Evolutionary conservation across 23 tunicate species (phyloP), one percentile per base, ranked within the genome.

Genomic region (Halocynthia roretzi): DNA sequence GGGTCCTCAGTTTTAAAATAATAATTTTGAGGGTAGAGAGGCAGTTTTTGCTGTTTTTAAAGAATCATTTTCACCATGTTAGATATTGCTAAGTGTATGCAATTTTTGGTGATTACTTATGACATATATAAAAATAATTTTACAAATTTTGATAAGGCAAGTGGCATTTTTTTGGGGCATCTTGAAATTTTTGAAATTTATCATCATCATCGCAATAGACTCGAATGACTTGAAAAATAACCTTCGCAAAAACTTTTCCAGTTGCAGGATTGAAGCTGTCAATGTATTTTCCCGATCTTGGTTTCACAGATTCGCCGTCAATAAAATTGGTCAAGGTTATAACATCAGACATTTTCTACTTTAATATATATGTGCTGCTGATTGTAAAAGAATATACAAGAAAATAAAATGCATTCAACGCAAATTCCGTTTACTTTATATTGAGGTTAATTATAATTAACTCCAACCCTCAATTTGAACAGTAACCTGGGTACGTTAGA

Each of bases 211-310:
- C 2, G n/a, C 63, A 58, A 56, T 56, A 56, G 11, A 56, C 5
- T 31, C 72, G 23, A 68, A 18, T 15, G 22, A 68, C 2, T 18
- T 11, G 22, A 18, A 18, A n/a, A 68, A 23, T 12, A 48, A 77
- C 81, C 70, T 79, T 76, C 2, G 86, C 93, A 82, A 76, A 71
- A 6, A 87, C 72, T 19, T 75, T 22, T n/a, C 86, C 86, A 68
- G 86, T 87, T 9, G 93, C 40, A 40, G 93, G 93, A 61, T 77
- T 75, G 44, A 76, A 76, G 48, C 93, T 87, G 60, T 87, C 86
- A 53, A 87, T 82, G 64, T 69, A 82, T 12, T 76, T 71, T 52
- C 64, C 52, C 8, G 71, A 68, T 21, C 11, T 68, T 51, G 86
- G 86, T 5, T 58, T 72, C 10, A 82, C 86, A 76, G 82, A 87